A percentile compares a stretch with the other conserved stretches of the same genome.
phyloP scores from a whole-genome alignment of 2,797 vertebrate species.

The Otolemur crassicaudatus region DNA sequence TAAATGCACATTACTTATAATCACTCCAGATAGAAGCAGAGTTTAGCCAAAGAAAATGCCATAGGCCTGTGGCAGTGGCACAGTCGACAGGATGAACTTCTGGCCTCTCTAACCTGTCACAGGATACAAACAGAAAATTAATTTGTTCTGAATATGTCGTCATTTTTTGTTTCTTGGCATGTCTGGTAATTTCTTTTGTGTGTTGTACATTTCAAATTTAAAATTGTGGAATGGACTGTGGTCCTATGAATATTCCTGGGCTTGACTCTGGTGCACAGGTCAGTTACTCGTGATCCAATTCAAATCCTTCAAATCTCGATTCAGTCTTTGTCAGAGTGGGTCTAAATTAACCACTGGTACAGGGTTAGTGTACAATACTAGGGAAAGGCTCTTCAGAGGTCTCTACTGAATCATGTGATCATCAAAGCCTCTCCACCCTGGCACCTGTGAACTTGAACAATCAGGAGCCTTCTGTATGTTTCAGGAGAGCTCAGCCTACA shows the following conservation, averaged over 20 bases:
- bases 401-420: too few species aligned
- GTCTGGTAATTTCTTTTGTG: not conserved
- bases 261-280: not conserved
- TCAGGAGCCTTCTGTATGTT: not conserved
- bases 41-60: not conserved
- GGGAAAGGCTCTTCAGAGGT: not conserved
- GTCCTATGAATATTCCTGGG: not conserved
- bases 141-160: not conserved
- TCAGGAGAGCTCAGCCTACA: not conserved
- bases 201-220: slow-evolving; percentile 10
- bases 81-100: not conserved
- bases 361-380: too few species aligned
- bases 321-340: not conserved
- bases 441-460: not conserved
- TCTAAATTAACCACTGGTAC: not conserved
- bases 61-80: not conserved
- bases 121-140: not conserved
- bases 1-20: not conserved
- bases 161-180: not conserved
- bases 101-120: not conserved
- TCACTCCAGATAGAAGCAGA: not conserved
- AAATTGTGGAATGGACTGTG: not conserved
- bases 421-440: not conserved
- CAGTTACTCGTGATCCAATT: not conserved
- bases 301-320: not conserved